phyloP scores from a whole-genome alignment of 2,888 invertebrate species.

The Uropetala carovei region DNA sequence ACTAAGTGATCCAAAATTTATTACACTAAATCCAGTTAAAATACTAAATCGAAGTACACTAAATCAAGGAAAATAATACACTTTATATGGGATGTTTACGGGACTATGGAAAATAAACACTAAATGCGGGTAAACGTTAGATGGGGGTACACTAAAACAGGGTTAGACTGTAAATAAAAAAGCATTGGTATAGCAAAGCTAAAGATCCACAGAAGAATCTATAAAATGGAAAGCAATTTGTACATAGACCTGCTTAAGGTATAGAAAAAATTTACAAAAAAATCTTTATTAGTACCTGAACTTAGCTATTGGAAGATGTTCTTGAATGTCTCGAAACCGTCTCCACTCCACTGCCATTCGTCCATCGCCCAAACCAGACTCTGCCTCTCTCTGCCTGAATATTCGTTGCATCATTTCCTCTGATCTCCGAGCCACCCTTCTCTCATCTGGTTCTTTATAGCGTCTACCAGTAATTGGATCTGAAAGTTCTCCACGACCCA shows the following conservation, averaged over 20 bases:
- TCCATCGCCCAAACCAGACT: conserved; percentile 40
- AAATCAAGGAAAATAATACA: too few relatives aligned
- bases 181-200: conserved; percentile 32
- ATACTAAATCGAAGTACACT: too few relatives aligned
- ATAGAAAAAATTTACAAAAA: background rate
- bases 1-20: too few relatives aligned
- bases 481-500: conserved; percentile 44
- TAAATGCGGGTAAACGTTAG: too few relatives aligned
- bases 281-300: background rate
- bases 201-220: background rate
- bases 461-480: conserved; percentile 39
- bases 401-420: conserved; percentile 46
- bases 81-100: too few relatives aligned
- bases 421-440: conserved; percentile 30
- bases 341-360: conserved; percentile 40
- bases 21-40: too few relatives aligned
- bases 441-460: conserved; percentile 15
- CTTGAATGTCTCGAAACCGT: conserved; percentile 43
- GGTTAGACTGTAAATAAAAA: too few relatives aligned
- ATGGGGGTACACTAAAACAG: too few relatives aligned
- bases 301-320: conserved; percentile 38
- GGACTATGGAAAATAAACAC: too few relatives aligned
- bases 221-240: background rate
- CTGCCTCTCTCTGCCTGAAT: background rate
- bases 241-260: background rate